Evolutionary conservation across 2,888 invertebrate genomes (phyloP), one percentile per base, ranked within the genome.

Genomic region (Herminia tarsipennalis): DNA sequence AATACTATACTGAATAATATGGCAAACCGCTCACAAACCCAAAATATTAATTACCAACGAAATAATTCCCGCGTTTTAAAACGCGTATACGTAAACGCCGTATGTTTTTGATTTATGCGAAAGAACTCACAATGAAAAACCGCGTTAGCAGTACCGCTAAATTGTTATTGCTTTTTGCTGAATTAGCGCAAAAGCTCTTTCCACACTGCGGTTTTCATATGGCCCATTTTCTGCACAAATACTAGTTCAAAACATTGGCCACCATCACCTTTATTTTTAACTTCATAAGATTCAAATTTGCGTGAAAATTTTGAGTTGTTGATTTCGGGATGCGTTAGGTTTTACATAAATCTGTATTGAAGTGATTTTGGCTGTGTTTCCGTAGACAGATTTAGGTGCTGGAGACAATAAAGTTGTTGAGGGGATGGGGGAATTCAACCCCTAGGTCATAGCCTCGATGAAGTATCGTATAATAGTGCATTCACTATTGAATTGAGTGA

Each of bases 91-190:
- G n/a, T n/a, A 27, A 39, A 29, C 8, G 14, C 20, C 33, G 18
- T 34, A 24, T 34, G 18, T 28, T 38, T 38, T 28, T 43, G 43
- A 43, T 43, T 43, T 43, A 43, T 43, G 36, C 10, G 20, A 36
- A 32, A 16, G 38, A 34, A 22, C 17, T 13, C 22, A 18, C 39
- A 24, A 35, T 29, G 39, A 46, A 39, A 45, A 46, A 57, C 56
- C 52, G 51, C 52, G 54, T 55, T 48, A 54, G 49, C 50, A 39
- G 44, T 40, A 37, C 34, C 29, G 57, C 56, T 60, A 66, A 66
- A 70, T 68, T 68, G 69, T 66, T 68, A 64, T 65, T 56, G 62
- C 62, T 69, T 70, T 70, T 70, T 70, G 66, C 65, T 55, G 62
- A 60, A 70, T 66, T 62, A 68, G 68, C 60, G 54, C 50, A 52